phyloP scores from a whole-genome alignment of 2,888 invertebrate species.

The Stenodema calcarata region DNA sequence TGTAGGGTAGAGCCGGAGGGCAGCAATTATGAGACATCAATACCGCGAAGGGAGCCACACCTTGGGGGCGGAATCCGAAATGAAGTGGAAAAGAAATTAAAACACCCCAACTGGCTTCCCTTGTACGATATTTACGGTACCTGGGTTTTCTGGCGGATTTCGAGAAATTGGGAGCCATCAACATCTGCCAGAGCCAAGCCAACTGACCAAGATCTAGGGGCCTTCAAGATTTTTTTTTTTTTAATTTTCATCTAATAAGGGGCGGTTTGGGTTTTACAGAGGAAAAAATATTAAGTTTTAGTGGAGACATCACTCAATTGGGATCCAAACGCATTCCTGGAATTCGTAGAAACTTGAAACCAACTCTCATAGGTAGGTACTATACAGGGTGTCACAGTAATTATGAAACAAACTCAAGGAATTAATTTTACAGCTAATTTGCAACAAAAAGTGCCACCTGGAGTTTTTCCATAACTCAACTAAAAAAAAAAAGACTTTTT shows the following conservation, averaged over 20 bases:
- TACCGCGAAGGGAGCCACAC: neutral
- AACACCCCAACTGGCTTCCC: slow-evolving; percentile 8
- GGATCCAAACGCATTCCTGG: too few relatives aligned
- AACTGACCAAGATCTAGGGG: neutral
- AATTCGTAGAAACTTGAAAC: too few relatives aligned
- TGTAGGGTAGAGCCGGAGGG: slow-evolving; percentile 25
- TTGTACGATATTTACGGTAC: neutral
- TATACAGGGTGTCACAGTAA: too few relatives aligned
- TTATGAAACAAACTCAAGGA: too few relatives aligned
- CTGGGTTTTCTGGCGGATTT: neutral
- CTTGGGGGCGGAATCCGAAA: slow-evolving; percentile 36
- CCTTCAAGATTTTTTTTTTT: neutral
- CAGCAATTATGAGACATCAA: slow-evolving; percentile 45
- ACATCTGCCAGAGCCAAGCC: neutral
- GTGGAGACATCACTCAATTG: too few relatives aligned
- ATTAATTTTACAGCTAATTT: too few relatives aligned
- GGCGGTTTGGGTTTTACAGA: neutral
- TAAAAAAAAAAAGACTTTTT: too few relatives aligned
- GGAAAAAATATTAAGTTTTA: too few relatives aligned
- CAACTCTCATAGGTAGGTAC: too few relatives aligned
- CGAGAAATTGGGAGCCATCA: slow-evolving; percentile 4
- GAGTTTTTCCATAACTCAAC: too few relatives aligned
- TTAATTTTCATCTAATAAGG: neutral
- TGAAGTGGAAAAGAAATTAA: slow-evolving; percentile 8
- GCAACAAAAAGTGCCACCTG: too few relatives aligned